Base-by-base conservation (phyloP, 1,140 invertebrate species). In the Panulirus ornatus region DNA sequence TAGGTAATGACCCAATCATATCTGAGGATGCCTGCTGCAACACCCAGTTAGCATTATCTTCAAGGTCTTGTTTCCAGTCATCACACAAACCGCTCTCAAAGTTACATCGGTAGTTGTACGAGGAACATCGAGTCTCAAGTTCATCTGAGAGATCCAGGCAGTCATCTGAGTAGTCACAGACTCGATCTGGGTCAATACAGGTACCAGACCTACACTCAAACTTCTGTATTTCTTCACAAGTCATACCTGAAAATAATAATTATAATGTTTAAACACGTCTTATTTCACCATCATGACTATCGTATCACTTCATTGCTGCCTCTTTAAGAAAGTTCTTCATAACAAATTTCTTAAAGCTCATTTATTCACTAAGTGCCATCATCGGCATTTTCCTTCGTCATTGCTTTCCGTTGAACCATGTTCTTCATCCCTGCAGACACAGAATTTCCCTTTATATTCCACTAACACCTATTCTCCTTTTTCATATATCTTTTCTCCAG, bases 91-190 rank as follows among this genome's bases (percentile, higher is more conserved):
- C 88, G 19, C 8, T 30, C n/a, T 89, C 88, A 83, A 89, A 89
- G 58, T 75, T 47, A 63, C 88, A 89, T 22, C 88, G 63, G 34
- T 36, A 30, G 27, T 54, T 27, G 63, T 76, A 89, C 27, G 38
- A 3, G 5, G 2, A 0, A 40, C 88, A 89, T 42, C 27, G 2
- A 22, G 58, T 42, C 5, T 22, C 11, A 1, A 19, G 16, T 44
- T 89, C 88, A 51, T 89, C 88, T 40, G 88, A 89, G 8, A 14
- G 22, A 70, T 89, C 88, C 36, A 89, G 54, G 70, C 88, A 89
- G 66, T 89, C 78, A 73, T 89, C 63, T 22, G 79, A 75, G 44
- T 84, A 83, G 54, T 89, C 88, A 84, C 88, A 89, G 66, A 38
- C n/a, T 22, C 14, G 22, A 5, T 36, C 16, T n/a, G 19, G 9